Evolutionary conservation across 2,797 vertebrate species (phyloP).

Genomic region (Cuculus canorus): DNA sequence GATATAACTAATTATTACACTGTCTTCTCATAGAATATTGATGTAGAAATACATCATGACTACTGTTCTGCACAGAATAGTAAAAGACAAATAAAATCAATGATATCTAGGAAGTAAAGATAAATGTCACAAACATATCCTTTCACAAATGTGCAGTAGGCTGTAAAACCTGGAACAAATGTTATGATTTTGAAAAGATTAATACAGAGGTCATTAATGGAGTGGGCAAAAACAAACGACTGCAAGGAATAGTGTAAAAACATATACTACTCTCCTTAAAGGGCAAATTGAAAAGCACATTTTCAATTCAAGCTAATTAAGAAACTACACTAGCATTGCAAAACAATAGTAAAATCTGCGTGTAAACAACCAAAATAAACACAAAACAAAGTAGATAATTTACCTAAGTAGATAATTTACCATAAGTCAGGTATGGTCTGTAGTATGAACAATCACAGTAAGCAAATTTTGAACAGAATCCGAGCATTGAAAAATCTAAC

Average conservation of each 20-base stretch:
- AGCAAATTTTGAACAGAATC: neutral
- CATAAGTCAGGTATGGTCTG: neutral
- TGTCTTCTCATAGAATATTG: neutral
- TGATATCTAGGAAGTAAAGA: neutral
- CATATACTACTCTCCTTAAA: neutral
- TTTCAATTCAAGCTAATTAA: neutral
- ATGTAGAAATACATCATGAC: neutral
- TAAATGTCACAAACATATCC: neutral
- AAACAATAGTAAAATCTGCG: neutral
- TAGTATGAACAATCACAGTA: fast-evolving
- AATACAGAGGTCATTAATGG: neutral
- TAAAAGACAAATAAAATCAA: constrained; percentile 32
- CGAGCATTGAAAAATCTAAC: neutral
- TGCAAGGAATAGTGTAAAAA: neutral
- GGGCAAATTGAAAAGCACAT: neutral
- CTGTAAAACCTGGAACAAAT: neutral
- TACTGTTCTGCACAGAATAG: neutral
- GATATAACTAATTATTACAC: neutral
- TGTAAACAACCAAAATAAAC: neutral
- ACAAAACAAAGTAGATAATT: neutral
- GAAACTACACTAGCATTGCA: neutral
- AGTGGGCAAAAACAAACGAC: neutral
- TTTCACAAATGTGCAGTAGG: neutral
- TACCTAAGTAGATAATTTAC: neutral
- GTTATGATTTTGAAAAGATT: neutral